Conservation (phyloP, 1,140 invertebrate species). For the Schmidtea mediterranea region DNA sequence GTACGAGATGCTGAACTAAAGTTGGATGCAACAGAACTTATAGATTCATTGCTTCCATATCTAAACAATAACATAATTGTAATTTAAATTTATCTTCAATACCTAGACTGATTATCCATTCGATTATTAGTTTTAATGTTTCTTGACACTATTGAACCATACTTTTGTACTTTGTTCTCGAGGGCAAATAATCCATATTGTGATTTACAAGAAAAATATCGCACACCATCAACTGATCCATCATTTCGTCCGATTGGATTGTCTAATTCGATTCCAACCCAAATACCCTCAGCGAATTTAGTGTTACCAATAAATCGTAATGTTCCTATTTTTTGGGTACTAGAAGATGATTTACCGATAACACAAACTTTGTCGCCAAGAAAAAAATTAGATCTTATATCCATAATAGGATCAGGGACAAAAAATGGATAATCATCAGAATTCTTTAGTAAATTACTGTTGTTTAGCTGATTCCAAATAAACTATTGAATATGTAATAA, state of each 20-base stretch:
- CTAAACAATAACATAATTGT: not conserved
- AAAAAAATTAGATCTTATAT: constrained; percentile 46
- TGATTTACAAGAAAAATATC: constrained; percentile 52
- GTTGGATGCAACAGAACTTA: not conserved
- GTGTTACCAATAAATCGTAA: constrained; percentile 95
- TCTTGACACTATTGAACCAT: not conserved
- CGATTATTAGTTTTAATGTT: too few relatives aligned
- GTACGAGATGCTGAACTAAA: not conserved
- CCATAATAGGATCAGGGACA: constrained; percentile 7
- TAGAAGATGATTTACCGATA: constrained; percentile 12
- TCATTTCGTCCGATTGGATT: constrained; percentile 28
- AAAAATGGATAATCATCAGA: not conserved
- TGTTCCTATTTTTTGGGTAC: constrained; percentile 58
- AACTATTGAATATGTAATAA: too few relatives aligned
- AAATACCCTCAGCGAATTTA: constrained; percentile 24
- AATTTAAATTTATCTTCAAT: too few relatives aligned
- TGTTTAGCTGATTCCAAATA: too few relatives aligned
- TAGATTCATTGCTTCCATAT: not conserved
- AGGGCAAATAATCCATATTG: constrained; percentile 74
- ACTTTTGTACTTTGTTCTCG: constrained; percentile 45
- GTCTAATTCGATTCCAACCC: constrained; percentile 26
- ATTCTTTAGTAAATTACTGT: not conserved
- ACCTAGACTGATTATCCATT: too few relatives aligned
- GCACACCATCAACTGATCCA: constrained; percentile 24
- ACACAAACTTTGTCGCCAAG: constrained; percentile 58